Base-by-base conservation (phyloP, 2,797 vertebrate species). In the Setipinna tenuifilis region DNA sequence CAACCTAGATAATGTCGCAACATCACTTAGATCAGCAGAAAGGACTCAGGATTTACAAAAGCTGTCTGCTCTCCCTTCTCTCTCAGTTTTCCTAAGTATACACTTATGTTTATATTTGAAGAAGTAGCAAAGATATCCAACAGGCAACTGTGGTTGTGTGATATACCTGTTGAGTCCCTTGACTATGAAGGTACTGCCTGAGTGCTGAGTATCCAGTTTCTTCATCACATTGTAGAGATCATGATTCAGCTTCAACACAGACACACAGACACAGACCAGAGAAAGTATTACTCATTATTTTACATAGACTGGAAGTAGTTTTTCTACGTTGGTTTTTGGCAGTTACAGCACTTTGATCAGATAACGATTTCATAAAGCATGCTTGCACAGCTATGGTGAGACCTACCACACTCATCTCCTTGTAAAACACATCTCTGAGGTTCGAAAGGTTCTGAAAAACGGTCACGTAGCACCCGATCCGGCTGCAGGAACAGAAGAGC, bases 391-490 rank as follows among this genome's bases (percentile, higher is more conserved):
- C 17, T 21, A 78, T 5, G 19, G 3, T 6, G 71, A 78, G 35
- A 78, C 93, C 93, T 92, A 99, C 98, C 97, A 96, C 96, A 84
- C 98, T 99, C 97, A 99, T 98, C 91, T 99, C 98, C 88, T 98
- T 97, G 89, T 97, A 99, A 93, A 99, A 99, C 91, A 98, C 96
- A 0, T 99, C 98, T 19, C 97, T 95, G 89, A 98, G 92, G 93
- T 98, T 99, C 41, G 98, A 98, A 88, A 98, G 94, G 93, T 98
- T 99, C 92, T 98, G 97, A 92, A 98, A 98, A 88, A 99, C 95
- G 0, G 96, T 98, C 89, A 98, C 94, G 0, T 99, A 99, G 92
- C 98, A 98, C 88, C 97, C 96, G 82, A 98, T 96, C 35, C 98
- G 98, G 92, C 98, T 99, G 86, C 86, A 71, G 78, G n/a, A 35